Evolutionary conservation across 1,140 invertebrate genomes (phyloP), one percentile per base, ranked within the genome.

Genomic region (Bombus ignitus): DNA sequence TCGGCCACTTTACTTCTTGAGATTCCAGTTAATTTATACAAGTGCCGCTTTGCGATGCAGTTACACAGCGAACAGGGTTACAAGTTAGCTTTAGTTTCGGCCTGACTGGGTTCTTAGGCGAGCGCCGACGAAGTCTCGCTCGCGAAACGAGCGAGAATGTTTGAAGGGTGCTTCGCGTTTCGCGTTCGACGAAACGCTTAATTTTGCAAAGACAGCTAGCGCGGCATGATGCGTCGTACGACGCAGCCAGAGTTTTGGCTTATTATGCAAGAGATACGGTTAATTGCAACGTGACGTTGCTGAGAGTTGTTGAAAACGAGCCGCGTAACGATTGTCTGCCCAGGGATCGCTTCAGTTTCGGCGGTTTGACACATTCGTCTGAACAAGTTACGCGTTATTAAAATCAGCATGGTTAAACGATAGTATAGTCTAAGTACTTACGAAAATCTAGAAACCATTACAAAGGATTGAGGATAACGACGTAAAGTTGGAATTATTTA

Each of bases 11-110:
- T 92, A 22, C 90, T 94, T 94, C 94, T 94, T 93, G 93, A 94
- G 93, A 93, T 94, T 93, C 93, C 77, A 93, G 93, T 93, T 94
- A 94, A 94, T 94, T 94, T 94, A 94, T 94, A 94, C 94, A 92
- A 94, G 94, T 94, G 91, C 91, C 88, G 89, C 90, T 85, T 79
- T 90, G 88, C 93, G 93, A 93, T 91, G 89, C 89, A 92, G 92
- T 94, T 94, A 94, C 92, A 91, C 87, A 91, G 93, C 92, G 93
- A 90, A 76, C 88, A 85, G 62, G 83, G 90, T 87, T 90, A 92
- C 92, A 90, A 84, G 91, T 93, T 93, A 92, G 90, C 92, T 93
- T 93, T 91, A 94, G 91, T 90, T 92, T 92, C 85, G 81, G 87
- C 84, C 62, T 72, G 87, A 72, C 86, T 90, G 86, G 73, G 83